Conservation (phyloP, 1,140 invertebrate genomes). For the Popillia japonica region DNA sequence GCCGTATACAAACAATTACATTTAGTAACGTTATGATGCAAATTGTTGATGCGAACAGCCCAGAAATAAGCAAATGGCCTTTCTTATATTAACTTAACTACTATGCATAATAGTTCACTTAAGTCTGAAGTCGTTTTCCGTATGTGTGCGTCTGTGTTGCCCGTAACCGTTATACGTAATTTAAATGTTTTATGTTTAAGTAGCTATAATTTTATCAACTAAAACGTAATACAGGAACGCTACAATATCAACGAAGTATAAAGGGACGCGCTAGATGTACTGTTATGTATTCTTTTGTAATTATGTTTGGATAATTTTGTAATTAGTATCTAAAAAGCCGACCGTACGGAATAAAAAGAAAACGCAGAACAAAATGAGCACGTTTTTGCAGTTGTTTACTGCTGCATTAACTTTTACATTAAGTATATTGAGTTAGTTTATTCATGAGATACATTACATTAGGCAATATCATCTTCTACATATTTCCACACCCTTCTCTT, state of each 20-base stretch:
- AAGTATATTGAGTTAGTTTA: constrained; percentile 26
- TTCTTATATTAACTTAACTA: constrained; percentile 43
- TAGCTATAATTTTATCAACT: constrained; percentile 41
- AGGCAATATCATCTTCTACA: no score
- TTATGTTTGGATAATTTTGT: constrained; percentile 37
- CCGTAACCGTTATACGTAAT: constrained; percentile 39
- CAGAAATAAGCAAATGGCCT: constrained; percentile 42
- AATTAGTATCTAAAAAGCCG: constrained; percentile 33
- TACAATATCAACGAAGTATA: constrained; percentile 13
- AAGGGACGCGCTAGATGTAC: constrained; percentile 31
- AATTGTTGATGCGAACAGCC: constrained; percentile 46
- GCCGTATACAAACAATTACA: constrained; percentile 47
- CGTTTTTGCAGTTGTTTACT: constrained; percentile 31
- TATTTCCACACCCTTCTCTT: no score
- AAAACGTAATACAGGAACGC: constrained; percentile 30
- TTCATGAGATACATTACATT: not conserved
- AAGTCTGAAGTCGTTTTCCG: constrained; percentile 26
- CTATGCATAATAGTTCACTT: constrained; percentile 39
- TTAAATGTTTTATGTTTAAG: constrained; percentile 41
- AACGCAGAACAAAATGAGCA: constrained; percentile 2
- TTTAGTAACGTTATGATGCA: constrained; percentile 46
- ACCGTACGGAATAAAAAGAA: constrained; percentile 13
- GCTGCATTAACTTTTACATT: constrained; percentile 3
- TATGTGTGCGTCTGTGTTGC: constrained; percentile 7
- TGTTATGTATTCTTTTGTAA: constrained; percentile 40